Percentiles rank a stretch among this genome's conserved stretches.
These are phyloP conservation scores for Agrochola lota DNA, from an alignment of 2,888 invertebrate species.

Conservation along the genomic window DNA sequence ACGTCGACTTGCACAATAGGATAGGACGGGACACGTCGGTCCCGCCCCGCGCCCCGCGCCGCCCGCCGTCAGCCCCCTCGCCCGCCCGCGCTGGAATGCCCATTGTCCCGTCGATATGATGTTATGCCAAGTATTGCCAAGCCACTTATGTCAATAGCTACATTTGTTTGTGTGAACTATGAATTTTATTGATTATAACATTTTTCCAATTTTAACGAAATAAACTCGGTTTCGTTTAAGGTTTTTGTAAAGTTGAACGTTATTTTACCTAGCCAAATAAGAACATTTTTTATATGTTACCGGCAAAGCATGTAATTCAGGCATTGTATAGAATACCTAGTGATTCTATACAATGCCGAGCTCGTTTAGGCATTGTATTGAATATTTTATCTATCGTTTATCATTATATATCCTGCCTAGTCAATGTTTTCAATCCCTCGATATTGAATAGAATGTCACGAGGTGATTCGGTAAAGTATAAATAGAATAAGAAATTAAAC, in stretches of 20 bases:
- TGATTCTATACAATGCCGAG: too few relatives aligned
- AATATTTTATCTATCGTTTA: too few relatives aligned
- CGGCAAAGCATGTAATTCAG: too few relatives aligned
- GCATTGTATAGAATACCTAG: too few relatives aligned
- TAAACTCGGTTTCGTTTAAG: constrained; percentile 16
- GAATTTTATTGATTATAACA: constrained; percentile 57
- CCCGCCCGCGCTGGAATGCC: constrained; percentile 82
- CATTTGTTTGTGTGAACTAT: constrained; percentile 74
- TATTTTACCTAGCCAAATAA: neutral
- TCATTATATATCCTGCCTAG: too few relatives aligned
- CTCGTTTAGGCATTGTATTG: too few relatives aligned
- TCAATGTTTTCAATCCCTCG: too few relatives aligned
- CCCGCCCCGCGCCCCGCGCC: constrained; percentile 64
- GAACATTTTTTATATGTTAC: neutral
- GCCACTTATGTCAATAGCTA: constrained; percentile 83
- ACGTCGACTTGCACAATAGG: constrained; percentile 78
- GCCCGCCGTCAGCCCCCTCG: constrained; percentile 64
- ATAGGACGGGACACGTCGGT: constrained; percentile 79
- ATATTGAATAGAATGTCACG: too few relatives aligned
- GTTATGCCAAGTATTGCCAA: constrained; percentile 84
- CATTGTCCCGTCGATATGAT: constrained; percentile 87
- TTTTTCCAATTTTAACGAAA: constrained; percentile 23
- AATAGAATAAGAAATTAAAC: too few relatives aligned
- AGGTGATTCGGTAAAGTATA: too few relatives aligned
- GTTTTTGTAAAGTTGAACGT: constrained; percentile 20